Percentiles rank a stretch among this genome's conserved stretches.
Evolutionary conservation across 2,113 vertebrate species (phyloP).

Genomic region (Hystrix brachyura): DNA sequence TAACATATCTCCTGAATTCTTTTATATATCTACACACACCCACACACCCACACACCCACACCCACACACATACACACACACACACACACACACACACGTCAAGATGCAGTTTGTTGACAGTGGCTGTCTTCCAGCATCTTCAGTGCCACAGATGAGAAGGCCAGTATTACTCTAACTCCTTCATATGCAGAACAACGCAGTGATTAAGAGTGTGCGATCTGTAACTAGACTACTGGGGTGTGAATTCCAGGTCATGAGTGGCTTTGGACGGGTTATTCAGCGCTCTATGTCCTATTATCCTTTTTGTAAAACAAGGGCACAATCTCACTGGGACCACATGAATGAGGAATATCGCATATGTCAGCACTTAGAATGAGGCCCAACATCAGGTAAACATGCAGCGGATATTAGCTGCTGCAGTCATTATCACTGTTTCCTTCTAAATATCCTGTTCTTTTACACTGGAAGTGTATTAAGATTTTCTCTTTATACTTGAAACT

Average conservation of each 20-base stretch:
- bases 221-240: background rate
- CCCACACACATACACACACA: too few relatives aligned
- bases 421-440: background rate
- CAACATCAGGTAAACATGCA: background rate
- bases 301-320: background rate
- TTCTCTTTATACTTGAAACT: conserved; percentile 37
- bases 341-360: background rate
- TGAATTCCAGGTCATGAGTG: background rate
- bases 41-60: too few relatives aligned
- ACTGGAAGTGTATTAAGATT: background rate
- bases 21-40: background rate
- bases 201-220: background rate
- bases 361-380: background rate
- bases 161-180: background rate
- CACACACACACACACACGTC: too few relatives aligned
- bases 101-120: background rate
- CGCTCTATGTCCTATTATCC: background rate
- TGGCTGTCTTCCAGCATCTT: background rate
- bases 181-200: background rate
- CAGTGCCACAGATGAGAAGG: background rate
- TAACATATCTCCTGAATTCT: conserved; percentile 3
- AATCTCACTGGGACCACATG: background rate
- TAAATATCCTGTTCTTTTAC: background rate
- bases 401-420: background rate
- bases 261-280: background rate